Evolutionary conservation across 2,797 vertebrate species (phyloP), one percentile per base, ranked within the genome.

Genomic region (Rostrhamus sociabilis): DNA sequence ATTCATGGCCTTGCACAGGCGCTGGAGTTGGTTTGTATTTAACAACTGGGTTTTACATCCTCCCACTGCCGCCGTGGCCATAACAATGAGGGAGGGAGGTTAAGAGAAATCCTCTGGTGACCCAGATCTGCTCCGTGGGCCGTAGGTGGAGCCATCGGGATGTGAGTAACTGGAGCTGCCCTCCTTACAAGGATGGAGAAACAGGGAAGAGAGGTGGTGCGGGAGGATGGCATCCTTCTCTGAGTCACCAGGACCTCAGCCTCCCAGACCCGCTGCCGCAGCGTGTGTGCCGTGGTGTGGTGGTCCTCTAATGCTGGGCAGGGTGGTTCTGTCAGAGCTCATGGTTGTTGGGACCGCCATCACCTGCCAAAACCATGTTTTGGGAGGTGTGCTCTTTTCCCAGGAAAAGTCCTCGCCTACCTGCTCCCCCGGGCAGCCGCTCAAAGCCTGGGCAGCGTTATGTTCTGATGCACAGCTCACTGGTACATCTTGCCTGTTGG

Each of bases 81-180:
- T 68, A 29, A 4, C 32, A 29, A 0, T 3, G 19, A 48, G 66
- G 64, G 66, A 81, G 67, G 27, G 2, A 32, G 67, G 31, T 63
- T 9, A 10, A 67, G 31, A 59, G 85, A 63, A 86, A 74, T 90
- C 87, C 78, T 59, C 55, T 9, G 43, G 48, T 94, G 93, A 95
- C 95, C 93, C 85, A 94, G 91, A 88, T 93, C 64, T 64, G 90
- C 73, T 83, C 75, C 3, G 19, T 80, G 91, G 87, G 87, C 85
- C 3, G 0, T 74, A 90, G 90, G 90, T 95, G 90, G 94, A 86
- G 92, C 82, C 47, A 5, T 69, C 6, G 2, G 71, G 60, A 21
- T 36, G 76, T n/a, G 85, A 74, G 67, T 78, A 42, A 34, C 27
- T 18, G 60, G 79, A 68, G 15, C 40, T 90, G 79, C 53, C 92